Base-by-base conservation (phyloP, 2,888 invertebrate genomes). In the Cosmopolites sordidus region DNA sequence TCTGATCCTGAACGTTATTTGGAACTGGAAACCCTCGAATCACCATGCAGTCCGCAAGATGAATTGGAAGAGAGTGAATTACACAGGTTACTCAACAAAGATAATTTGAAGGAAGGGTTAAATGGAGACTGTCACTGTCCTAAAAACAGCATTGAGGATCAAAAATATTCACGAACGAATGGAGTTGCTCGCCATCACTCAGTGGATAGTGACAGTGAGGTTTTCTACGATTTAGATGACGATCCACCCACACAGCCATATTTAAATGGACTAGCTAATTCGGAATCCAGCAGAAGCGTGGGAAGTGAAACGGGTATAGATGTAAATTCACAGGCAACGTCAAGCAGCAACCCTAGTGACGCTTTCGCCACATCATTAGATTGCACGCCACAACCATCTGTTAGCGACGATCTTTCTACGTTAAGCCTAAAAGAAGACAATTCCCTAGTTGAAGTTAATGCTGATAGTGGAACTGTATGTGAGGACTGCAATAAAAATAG, bases 41-140 rank as follows among this genome's bases (percentile, higher is more conserved):
- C 83, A 56, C 84, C 87, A 0, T 82, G 81, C 44, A 87, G 87
- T 62, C 87, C 87, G 0, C 81, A 79, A 43, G 86, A 86, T 40
- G 70, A 70, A 60, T 43, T 64, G 9, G 63, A 64, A 4, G 65
- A 64, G 53, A 43, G 56, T 3, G 67, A 69, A 52, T 54, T 67
- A 3, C 65, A 68, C 1, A 69, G 66, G 30, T 59, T 76, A 1
- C 64, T 73, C n/a, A 73, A 73, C n/a, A 73, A 72, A 47, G 69
- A 68, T 48, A 63, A 64, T 52, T 53, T 69, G 1, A 51, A 43
- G 15, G 51, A 54, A 12, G 40, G 29, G 16, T 51, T 48, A 42
- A 66, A 61, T 42, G 67, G 65, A 14, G 63, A 64, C 8, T 69
- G 69, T 47, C 66, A 73, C 78, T 63, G 77, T 79, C 61, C 77